Evolutionary conservation across 2,797 vertebrate genomes (phyloP), one percentile per base, ranked within the genome.

Genomic region (Danio albolineatus): DNA sequence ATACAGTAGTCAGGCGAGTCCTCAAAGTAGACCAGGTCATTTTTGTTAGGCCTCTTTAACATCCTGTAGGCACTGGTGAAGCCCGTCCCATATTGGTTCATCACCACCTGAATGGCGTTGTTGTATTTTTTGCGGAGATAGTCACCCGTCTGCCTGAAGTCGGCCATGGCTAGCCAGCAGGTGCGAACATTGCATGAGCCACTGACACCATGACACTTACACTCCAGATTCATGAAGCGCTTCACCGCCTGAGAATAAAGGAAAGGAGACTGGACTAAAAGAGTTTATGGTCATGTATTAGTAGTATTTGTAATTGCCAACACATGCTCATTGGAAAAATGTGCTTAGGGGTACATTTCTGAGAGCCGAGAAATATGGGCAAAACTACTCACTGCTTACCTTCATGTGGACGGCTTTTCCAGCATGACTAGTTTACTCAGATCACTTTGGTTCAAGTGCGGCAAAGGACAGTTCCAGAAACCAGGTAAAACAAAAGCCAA

Each of bases 1-100:
- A 98, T 91, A 90, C 97, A 99, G 93, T 98, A 98, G 90, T 99
- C 97, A 44, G 97, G 97, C 38, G 97, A 98, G 87, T 96, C 96
- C 91, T 98, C 97, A 62, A 97, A 95, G 91, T 98, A 99, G 67
- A 99, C 96, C 48, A 98, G 93, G 89, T 99, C 96, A 72, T 96
- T 97, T 91, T 97, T 97, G 70, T 95, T 95, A 62, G 96, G 95
- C 69, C 93, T 95, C 85, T 96, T 97, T 90, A 95, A 95, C 89
- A 90, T 95, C 80, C 93, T 89, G 88, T 96, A 95, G 14, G 95
- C 93, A 10, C 94, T 92, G 0, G 95, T 95, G 90, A 98, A 98
- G 46, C 96, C 96, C 0, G 96, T 97, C 84, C 96, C 96, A 53
- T 99, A 96, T 91, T 98, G 97, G 89, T 98, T 96, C 87, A 98